Percentiles rank a stretch among this genome's conserved stretches.
phyloP scores from a whole-genome alignment of 1,140 invertebrate species.

The Trichonephila clavata region DNA sequence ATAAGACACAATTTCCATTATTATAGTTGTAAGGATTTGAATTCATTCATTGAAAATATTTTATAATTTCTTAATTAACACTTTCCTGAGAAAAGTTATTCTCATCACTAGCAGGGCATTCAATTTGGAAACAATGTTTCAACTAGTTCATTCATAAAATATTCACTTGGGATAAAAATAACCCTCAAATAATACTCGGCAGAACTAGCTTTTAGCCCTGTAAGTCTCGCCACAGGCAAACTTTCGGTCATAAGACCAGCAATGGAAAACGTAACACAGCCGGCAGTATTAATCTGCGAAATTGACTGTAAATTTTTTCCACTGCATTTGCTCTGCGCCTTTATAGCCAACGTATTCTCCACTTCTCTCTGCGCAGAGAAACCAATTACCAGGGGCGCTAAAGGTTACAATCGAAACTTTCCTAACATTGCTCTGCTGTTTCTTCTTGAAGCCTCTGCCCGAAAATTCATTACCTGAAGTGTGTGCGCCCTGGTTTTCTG shows the following conservation, averaged over 20 bases:
- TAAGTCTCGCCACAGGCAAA: not conserved
- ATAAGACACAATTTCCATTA: too few relatives aligned
- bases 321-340: constrained; percentile 46
- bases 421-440: not conserved
- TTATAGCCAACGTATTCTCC: constrained; percentile 22
- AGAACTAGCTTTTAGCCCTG: constrained; percentile 13
- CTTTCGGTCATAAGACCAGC: not conserved
- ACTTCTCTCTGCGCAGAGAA: not conserved
- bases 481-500: constrained; percentile 20
- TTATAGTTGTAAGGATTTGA: too few relatives aligned
- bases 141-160: not conserved
- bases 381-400: constrained; percentile 50
- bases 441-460: not conserved
- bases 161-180: not conserved
- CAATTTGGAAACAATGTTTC: not conserved
- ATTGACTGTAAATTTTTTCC: constrained; percentile 66
- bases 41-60: too few relatives aligned
- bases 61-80: too few relatives aligned
- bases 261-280: constrained; percentile 11
- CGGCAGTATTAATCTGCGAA: constrained; percentile 57
- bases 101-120: too few relatives aligned
- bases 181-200: not conserved
- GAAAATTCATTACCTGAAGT: constrained; percentile 57
- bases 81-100: too few relatives aligned
- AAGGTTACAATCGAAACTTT: constrained; percentile 42